These are phyloP conservation scores for Cheilosia soror DNA, from an alignment of 2,888 invertebrate species.

Conservation along the genomic window DNA sequence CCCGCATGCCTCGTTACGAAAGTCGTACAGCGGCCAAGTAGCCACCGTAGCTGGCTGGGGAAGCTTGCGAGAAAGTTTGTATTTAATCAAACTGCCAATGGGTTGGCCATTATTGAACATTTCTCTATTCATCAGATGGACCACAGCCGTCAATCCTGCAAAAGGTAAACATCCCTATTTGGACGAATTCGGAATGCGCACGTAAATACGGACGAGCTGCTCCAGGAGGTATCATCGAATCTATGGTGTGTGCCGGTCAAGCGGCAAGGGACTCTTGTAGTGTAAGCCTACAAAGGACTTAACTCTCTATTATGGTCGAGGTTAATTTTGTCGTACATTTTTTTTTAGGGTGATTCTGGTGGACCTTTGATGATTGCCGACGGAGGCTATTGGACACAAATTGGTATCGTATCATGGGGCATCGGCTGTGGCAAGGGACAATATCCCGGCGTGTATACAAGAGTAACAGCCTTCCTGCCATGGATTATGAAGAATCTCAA, in stretches of 20 bases:
- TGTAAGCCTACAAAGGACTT: slow-evolving; percentile 85
- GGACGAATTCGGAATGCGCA: slow-evolving; percentile 91
- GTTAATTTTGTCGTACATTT: background rate
- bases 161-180: slow-evolving; percentile 93
- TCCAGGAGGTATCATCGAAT: slow-evolving; percentile 94
- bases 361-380: slow-evolving; percentile 93
- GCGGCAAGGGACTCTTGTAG: slow-evolving; percentile 94
- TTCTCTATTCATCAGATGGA: slow-evolving; percentile 86
- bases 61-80: slow-evolving; percentile 90
- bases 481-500: slow-evolving; percentile 95
- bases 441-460: slow-evolving; percentile 95
- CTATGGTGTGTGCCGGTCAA: slow-evolving; percentile 94
- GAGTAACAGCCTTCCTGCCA: slow-evolving; percentile 91
- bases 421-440: slow-evolving; percentile 96
- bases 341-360: slow-evolving; percentile 92
- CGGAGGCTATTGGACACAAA: slow-evolving; percentile 91
- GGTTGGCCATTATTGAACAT: background rate
- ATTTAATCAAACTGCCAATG: background rate
- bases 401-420: slow-evolving; percentile 95
- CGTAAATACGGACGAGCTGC: slow-evolving; percentile 92
- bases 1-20: slow-evolving; percentile 84
- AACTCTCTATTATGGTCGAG: background rate
- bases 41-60: slow-evolving; percentile 96
- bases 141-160: slow-evolving; percentile 92
- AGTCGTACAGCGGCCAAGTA: slow-evolving; percentile 88